Base-by-base conservation (phyloP, 2,113 vertebrate species). In the Cyprinodon tularosa region DNA sequence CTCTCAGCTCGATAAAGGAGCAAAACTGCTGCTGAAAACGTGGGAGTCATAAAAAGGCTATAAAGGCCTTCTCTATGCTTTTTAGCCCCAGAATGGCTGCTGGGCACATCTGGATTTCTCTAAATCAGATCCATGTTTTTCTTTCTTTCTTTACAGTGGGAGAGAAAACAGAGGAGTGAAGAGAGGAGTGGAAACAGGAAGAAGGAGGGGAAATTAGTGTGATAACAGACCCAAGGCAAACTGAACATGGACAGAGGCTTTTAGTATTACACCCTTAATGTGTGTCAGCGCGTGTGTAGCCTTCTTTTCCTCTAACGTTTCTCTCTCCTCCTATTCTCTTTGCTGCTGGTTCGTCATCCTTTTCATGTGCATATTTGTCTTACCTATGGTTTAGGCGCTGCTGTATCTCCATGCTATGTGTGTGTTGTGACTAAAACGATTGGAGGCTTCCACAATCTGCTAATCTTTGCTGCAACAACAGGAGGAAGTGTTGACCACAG, bases 401-500 rank as follows among this genome's bases (percentile, higher is more conserved):
- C 3, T 80, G 47, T 48, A 15, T 62, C 44, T 14, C 29, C 61
- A 4, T 74, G 29, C 9, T 67, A n/a, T 78, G 29, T 61, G 62
- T 68, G 45, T 61, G 72, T 57, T 14, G 47, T 81, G 65, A 74
- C 73, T 72, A 72, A 48, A 29, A 60, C 72, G 53, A 70, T 65
- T 69, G 15, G 44, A 59, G 12, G 17, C 66, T 78, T 68, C 17
- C 39, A 36, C 45, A 66, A 69, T 37, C 11, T 1, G 6, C 8
- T 57, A 4, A 6, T 71, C 37, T 72, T 40, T 62, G 69, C 73
- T 82, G 78, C 77, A 3, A 70, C 68, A 80, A 82, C 53, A 74
- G 81, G 70, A 78, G 68, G 62, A 81, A 81, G 66, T 48, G 44
- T 57, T 37, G 84, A 67, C 81, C 74, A 74, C 81, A 80, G 38